Evolutionary conservation across 1,140 invertebrate genomes (phyloP).

Genomic region (Periplaneta americana): DNA sequence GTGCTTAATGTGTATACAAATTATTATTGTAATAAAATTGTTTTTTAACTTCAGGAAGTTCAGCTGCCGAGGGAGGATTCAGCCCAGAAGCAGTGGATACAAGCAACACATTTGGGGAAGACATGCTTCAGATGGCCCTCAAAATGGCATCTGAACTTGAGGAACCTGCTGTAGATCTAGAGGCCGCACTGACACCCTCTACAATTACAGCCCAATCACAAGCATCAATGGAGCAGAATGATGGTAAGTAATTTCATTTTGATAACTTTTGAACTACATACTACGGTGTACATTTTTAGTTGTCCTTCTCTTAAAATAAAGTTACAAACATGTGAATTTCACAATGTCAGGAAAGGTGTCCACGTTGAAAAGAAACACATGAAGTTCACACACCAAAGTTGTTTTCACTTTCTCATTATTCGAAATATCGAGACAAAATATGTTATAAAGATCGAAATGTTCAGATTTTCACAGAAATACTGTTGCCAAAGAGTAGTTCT

Average conservation of each 20-base stretch:
- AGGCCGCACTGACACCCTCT: slow-evolving; percentile 65
- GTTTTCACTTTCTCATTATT: too few species aligned
- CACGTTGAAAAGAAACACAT: too few species aligned
- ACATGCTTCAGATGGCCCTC: slow-evolving; percentile 81
- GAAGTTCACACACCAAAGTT: too few species aligned
- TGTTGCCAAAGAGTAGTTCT: too few species aligned
- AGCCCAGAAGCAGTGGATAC: slow-evolving; percentile 52
- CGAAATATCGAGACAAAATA: too few species aligned
- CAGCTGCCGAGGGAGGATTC: slow-evolving; percentile 39
- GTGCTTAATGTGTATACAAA: neutral
- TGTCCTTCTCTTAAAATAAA: too few species aligned
- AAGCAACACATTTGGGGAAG: slow-evolving; percentile 70
- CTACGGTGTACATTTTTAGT: too few species aligned
- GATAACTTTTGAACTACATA: too few species aligned
- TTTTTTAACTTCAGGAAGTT: neutral
- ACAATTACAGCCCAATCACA: slow-evolving; percentile 55
- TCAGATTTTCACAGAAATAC: too few species aligned
- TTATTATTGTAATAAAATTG: neutral
- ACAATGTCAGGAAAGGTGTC: too few species aligned
- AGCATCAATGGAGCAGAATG: slow-evolving; percentile 4
- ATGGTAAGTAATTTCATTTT: slow-evolving; percentile 11
- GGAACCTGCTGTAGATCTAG: slow-evolving; percentile 66
- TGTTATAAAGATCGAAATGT: too few species aligned
- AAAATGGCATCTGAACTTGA: slow-evolving; percentile 81
- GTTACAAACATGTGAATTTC: too few species aligned